Conservation (phyloP, 2,888 invertebrate genomes). For the Chaitophorus viminalis region DNA sequence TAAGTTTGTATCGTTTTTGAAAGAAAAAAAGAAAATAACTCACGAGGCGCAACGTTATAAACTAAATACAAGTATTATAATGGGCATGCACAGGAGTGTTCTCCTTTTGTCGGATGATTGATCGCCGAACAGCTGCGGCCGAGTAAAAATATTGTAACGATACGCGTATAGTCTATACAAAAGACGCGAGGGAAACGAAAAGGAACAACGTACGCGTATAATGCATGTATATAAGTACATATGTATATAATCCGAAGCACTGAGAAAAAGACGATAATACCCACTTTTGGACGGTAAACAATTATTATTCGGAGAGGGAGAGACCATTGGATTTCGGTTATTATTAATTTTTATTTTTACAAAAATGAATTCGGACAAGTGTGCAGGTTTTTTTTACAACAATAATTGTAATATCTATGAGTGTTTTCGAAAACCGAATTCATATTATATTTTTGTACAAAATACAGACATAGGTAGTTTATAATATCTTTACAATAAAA, state of each 20-base stretch:
- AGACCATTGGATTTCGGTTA: neutral
- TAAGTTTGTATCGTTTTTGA: neutral
- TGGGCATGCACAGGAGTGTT: slow-evolving; percentile 56
- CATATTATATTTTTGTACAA: neutral
- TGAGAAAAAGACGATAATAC: slow-evolving; percentile 59
- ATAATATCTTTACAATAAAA: neutral
- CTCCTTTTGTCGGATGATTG: slow-evolving; percentile 62
- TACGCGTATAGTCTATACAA: slow-evolving; percentile 49
- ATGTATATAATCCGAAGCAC: neutral
- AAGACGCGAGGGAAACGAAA: slow-evolving; percentile 56
- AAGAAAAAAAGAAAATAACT: neutral
- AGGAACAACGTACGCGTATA: slow-evolving; percentile 23
- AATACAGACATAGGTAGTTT: too few species aligned
- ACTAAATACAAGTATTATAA: slow-evolving; percentile 57
- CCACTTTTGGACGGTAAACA: slow-evolving; percentile 46
- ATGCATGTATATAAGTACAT: neutral
- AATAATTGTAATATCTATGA: neutral
- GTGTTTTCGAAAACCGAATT: neutral
- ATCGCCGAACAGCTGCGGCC: slow-evolving; percentile 60
- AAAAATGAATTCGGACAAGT: slow-evolving; percentile 43
- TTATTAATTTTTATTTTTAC: neutral
- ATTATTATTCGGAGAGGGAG: neutral
- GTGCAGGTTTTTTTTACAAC: neutral
- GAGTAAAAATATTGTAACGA: slow-evolving; percentile 61
- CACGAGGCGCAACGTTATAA: slow-evolving; percentile 25